These are phyloP conservation scores for Drosophila ficusphila DNA, from an alignment of 1,140 invertebrate genomes.

Conservation along the genomic window DNA sequence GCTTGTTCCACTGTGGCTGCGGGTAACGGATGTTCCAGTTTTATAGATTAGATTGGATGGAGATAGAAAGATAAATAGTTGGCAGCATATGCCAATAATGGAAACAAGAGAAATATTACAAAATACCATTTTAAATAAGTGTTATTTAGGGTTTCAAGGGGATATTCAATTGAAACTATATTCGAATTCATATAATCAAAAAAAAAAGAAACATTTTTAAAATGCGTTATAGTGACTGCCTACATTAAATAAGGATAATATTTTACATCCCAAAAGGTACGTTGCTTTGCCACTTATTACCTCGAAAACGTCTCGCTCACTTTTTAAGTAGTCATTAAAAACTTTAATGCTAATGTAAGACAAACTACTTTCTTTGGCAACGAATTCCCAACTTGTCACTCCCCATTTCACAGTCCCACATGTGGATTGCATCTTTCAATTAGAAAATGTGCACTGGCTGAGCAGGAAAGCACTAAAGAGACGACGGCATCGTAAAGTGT, in stretches of 20 bases:
- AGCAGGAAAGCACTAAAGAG: conserved; percentile 71
- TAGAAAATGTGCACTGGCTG: conserved; percentile 54
- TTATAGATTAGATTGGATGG: conserved; percentile 7
- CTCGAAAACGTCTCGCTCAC: neutral
- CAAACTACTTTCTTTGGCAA: conserved; percentile 43
- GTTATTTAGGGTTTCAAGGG: neutral
- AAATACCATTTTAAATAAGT: neutral
- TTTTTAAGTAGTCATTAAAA: conserved; percentile 31
- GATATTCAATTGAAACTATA: neutral
- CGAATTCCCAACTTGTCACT: neutral
- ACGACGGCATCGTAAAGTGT: conserved; percentile 43
- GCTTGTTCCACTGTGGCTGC: conserved; percentile 49
- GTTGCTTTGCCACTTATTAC: no score
- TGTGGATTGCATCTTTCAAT: conserved; percentile 53
- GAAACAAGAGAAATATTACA: conserved; percentile 7
- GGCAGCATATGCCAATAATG: conserved; percentile 60
- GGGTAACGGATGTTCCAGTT: conserved; percentile 38
- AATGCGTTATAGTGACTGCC: no score
- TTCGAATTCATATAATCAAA: no score
- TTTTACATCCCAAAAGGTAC: no score
- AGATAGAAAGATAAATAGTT: conserved; percentile 33
- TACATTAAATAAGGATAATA: no score
- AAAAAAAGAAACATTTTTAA: no score
- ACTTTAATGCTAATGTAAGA: conserved; percentile 55
- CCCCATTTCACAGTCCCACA: conserved; percentile 13